Evolutionary conservation across 2,888 invertebrate species (phyloP), one percentile per base, ranked within the genome.

Genomic region (Thelaira solivaga): DNA sequence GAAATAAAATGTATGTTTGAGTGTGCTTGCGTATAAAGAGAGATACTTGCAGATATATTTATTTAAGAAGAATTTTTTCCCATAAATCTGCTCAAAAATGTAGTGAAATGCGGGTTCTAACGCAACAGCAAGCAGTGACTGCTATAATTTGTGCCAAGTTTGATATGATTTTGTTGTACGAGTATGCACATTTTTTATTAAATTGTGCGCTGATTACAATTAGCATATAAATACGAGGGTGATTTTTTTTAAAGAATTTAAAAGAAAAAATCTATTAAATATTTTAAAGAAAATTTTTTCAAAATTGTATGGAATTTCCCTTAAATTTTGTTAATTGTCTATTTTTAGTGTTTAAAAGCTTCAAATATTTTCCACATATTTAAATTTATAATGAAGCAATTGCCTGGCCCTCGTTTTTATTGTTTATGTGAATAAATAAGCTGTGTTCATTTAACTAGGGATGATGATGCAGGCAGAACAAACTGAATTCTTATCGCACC

Each of bases 121-220:
- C 3, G 43, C 55, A 31, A 16, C 34, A n/a, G 3, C 26, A 43
- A 31, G 24, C 34, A n/a, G 3, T 6, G n/a, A 36, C n/a, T 34
- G 43, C 13, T 34, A n/a, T 16, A 67, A 45, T 34, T 67, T 55
- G 34, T 55, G 67, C 55, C 34, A 67, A 67, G 45, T 67, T 67
- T 43, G 51, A 29, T 53, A 53, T 53, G 31, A 7, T 43, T 53
- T 53, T n/a, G 16, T 13, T 34, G 4, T 31, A 4, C 10, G 5
- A 10, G 18, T 51, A 36, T 26, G 22, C 11, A 34, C 24, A 18
- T 65, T 24, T 72, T 22, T 11, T 13, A 41, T 68, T 47, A 36
- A 68, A 13, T 69, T 4, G 1, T 26, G 36, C n/a, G n/a, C 20
- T 36, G 22, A 59, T 59, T 41, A 22, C 41, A 51, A 57, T 57